These are phyloP conservation scores for Rhopalosiphum maidis DNA, from an alignment of 1,140 invertebrate species.

Conservation along the genomic window DNA sequence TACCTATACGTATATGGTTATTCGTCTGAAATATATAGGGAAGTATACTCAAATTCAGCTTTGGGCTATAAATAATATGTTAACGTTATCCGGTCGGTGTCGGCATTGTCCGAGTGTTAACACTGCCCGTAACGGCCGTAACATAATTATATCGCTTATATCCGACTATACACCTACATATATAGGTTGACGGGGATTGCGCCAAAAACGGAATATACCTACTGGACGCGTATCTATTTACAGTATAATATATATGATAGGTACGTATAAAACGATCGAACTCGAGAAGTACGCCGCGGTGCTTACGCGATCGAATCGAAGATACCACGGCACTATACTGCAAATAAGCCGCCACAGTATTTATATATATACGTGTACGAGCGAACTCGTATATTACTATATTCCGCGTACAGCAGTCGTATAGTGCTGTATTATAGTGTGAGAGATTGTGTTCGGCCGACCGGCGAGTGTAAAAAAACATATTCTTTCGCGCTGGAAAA, in stretches of 20 bases:
- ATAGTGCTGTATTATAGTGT: not conserved
- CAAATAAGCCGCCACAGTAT: not conserved
- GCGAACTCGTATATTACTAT: not conserved
- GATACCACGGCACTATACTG: not conserved
- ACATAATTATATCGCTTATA: not conserved
- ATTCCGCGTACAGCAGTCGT: not conserved
- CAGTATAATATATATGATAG: not conserved
- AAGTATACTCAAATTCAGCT: too few relatives aligned
- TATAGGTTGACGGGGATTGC: not conserved
- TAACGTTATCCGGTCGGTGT: too few relatives aligned
- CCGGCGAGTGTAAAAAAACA: constrained; percentile 20
- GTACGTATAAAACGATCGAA: not conserved
- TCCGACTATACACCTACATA: not conserved
- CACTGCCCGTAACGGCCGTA: not conserved
- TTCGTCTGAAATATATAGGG: too few relatives aligned
- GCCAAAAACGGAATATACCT: not conserved
- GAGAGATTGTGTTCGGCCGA: not conserved
- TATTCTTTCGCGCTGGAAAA: constrained; percentile 25
- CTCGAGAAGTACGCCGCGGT: not conserved
- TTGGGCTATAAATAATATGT: too few relatives aligned
- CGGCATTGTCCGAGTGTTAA: not conserved
- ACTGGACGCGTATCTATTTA: not conserved
- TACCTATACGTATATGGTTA: too few relatives aligned
- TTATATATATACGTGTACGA: not conserved
- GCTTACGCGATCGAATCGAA: not conserved